Evolutionary conservation across 2,113 vertebrate genomes (phyloP), one percentile per base, ranked within the genome.

Genomic region (Chauna torquata): DNA sequence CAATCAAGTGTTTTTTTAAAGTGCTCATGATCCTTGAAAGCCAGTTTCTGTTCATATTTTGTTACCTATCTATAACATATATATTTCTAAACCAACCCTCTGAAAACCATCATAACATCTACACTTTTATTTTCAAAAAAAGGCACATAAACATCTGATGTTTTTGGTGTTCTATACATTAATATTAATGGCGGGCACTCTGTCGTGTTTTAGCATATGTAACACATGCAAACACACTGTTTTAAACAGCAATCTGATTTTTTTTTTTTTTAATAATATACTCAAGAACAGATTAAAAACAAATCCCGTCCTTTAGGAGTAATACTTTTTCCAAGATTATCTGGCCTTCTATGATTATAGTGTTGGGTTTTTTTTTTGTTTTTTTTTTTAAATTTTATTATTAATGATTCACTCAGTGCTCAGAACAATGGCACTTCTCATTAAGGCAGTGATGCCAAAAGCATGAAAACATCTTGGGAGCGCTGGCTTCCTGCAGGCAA

Each of bases 351-450:
- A 59, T 78, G 27, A 44, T 93, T 96, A 75, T 32, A 78, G n/a
- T n/a, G n/a, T n/a, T n/a, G n/a, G 30, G 16, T 28, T n/a, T 61
- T 61, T n/a, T n/a, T 34, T 45, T 84, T 12, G 18, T 68, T 88
- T 50, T 36, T 16, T 36, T 61, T 76, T 69, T 82, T 86, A n/a
- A n/a, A n/a, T n/a, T n/a, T n/a, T n/a, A n/a, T n/a, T n/a, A n/a
- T n/a, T n/a, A 74, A 91, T 2, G 79, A 98, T 96, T 97, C 97
- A 97, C 97, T 97, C 95, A 97, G 97, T 92, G 97, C 97, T 98
- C 96, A 89, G 93, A 98, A 95, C 90, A 94, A 95, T 93, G 97
- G 94, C 95, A 97, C 96, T 94, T 97, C 90, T 97, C 96, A 49
- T 94, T 77, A 92, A 92, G 92, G 78, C 50, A 93, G 86, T 1